These are phyloP conservation scores for Nysson spinosus DNA, from an alignment of 2,888 invertebrate genomes.

Conservation along the genomic window DNA sequence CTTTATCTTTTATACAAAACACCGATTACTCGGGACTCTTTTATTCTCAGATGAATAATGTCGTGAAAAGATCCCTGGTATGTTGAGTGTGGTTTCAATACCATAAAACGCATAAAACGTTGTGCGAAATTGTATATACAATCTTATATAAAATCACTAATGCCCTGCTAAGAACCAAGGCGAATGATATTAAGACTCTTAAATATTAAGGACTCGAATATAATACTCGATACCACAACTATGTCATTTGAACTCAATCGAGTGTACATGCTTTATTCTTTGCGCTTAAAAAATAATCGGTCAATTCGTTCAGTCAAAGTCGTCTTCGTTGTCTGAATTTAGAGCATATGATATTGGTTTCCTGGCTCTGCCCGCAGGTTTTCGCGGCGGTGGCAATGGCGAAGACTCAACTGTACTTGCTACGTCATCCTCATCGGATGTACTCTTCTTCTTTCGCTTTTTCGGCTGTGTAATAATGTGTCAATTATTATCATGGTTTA, in stretches of 20 bases:
- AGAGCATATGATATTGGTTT: slow-evolving; percentile 78
- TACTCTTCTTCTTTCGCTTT: slow-evolving; percentile 63
- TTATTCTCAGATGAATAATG: background rate
- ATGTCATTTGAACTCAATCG: slow-evolving; percentile 6
- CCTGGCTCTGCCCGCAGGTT: slow-evolving; percentile 78
- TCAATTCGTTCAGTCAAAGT: slow-evolving; percentile 46
- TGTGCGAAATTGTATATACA: slow-evolving; percentile 54
- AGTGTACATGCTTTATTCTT: slow-evolving; percentile 1
- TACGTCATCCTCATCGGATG: slow-evolving; percentile 57
- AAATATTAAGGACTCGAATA: slow-evolving; percentile 21
- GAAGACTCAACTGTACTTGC: slow-evolving; percentile 42
- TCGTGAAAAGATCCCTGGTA: background rate
- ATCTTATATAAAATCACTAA: slow-evolving; percentile 50
- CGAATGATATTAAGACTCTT: slow-evolving; percentile 19
- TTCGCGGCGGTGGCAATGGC: slow-evolving; percentile 66
- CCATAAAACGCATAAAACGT: slow-evolving; percentile 7
- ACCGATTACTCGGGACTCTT: slow-evolving; percentile 13
- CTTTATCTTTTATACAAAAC: slow-evolving; percentile 43
- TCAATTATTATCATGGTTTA: background rate
- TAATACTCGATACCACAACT: slow-evolving; percentile 3
- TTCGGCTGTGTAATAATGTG: slow-evolving; percentile 51
- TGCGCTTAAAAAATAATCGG: slow-evolving; percentile 3
- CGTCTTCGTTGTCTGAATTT: slow-evolving; percentile 72
- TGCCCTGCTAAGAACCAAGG: slow-evolving; percentile 27
- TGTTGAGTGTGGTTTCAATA: slow-evolving; percentile 1